Evolutionary conservation across 1,140 invertebrate species (phyloP), one percentile per base, ranked within the genome.

Genomic region (Bombus superbus): DNA sequence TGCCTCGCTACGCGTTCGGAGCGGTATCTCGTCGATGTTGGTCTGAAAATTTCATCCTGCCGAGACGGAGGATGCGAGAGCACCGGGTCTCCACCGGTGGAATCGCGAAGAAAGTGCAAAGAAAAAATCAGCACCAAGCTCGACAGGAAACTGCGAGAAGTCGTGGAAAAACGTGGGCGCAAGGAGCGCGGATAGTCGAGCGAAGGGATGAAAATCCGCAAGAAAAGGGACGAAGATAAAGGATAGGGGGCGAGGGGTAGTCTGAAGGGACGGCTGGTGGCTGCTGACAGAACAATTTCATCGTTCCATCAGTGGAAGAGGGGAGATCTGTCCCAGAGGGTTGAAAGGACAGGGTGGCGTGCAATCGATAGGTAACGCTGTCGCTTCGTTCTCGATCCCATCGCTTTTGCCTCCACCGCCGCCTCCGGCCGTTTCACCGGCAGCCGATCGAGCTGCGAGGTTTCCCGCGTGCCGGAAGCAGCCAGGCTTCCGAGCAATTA

Each of bases 201-300:
- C 59, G 59, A 62, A 13, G 59, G 28, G 59, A 62, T 13, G 59
- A 66, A 35, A 25, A 53, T 80, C 35, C 13, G 40, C 0, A 11
- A 44, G 32, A 6, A 47, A 32, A 40, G 47, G 44, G 15, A 66
- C n/a, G 6, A 66, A 66, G 64, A 66, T 62, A 62, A 42, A 22
- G 42, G 9, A n/a, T n/a, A 68, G 72, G 53, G 15, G 32, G 40
- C 69, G 72, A 59, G n/a, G 10, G 35, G n/a, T 13, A 2, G 44
- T 11, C n/a, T 15, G n/a, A 77, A 32, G 75, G 9, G 2, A 47
- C 5, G 35, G 38, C 40, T 42, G 75, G 11, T 72, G 82, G 82
- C 32, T 85, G 83, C 83, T 85, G 83, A 85, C 83, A 64, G 83
- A 80, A 85, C 83, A 85, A 85, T 85, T 85, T 85, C 76, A 72